Conservation (phyloP, 2,113 vertebrate species). For the Columba livia region DNA sequence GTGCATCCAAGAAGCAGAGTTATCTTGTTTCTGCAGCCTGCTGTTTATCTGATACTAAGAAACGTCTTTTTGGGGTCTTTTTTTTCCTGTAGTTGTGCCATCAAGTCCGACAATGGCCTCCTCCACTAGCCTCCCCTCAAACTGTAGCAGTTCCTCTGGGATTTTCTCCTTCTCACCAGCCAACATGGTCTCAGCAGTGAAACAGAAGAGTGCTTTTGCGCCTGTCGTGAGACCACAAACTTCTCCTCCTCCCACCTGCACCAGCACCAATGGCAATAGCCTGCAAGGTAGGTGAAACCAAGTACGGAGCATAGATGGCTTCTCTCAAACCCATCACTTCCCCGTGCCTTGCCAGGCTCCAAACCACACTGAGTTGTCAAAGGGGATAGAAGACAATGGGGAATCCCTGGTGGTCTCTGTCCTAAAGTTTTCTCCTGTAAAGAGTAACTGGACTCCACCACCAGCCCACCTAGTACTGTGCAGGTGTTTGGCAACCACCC, state of each 20-base stretch:
- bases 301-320: background rate
- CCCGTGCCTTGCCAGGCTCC: background rate
- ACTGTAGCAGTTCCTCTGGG: conserved; percentile 96
- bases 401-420: conserved; percentile 6
- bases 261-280: conserved; percentile 94
- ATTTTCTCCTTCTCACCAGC: conserved; percentile 99
- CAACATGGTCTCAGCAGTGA: conserved; percentile 98
- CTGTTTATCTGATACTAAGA: background rate
- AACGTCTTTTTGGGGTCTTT: background rate
- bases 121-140: conserved; percentile 95
- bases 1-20: background rate
- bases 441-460: background rate
- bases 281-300: conserved; percentile 88
- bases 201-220: conserved; percentile 98
- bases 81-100: conserved; percentile 85
- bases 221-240: conserved; percentile 95
- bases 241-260: conserved; percentile 95
- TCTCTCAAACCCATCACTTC: background rate
- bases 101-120: conserved; percentile 96
- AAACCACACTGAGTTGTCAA: background rate
- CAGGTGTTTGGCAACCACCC: conserved; percentile 3
- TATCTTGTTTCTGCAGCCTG: background rate
- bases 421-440: background rate
- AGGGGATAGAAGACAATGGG: background rate
- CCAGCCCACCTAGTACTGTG: background rate